Base-by-base conservation (phyloP, 2,797 vertebrate genomes). In the Bothrops alternatus region DNA sequence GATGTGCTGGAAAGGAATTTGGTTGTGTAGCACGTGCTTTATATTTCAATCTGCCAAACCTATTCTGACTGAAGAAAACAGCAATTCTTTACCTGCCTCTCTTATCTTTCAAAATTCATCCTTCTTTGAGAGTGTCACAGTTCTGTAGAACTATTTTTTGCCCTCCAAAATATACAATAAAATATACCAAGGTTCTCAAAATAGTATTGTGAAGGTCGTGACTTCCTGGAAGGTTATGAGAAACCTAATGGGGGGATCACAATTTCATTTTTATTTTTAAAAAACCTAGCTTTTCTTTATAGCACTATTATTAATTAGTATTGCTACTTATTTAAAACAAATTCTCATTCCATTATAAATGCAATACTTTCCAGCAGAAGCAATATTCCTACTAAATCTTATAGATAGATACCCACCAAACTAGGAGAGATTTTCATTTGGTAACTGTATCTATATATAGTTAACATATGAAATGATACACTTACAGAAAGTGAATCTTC, bases 401-500 rank as follows among this genome's bases (percentile, higher is more conserved):
- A 58, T 78, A 88, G 25, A 18, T 2, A 82, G 12, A 82, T 42
- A 10, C 26, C 7, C 57, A 89, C 28, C 47, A 32, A 60, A 85
- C n/a, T n/a, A n/a, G 53, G 53, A 89, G 4, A 37, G 13, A 20
- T 61, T 92, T 63, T 60, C n/a, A 89, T 61, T 85, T 28, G n/a
- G 6, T 25, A 78, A 14, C 13, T 26, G n/a, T 42, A 85, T 12
- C 85, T 6, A 28, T 0, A 47, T 0, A 86, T 73, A 73, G 42
- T 90, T 88, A 88, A 87, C 18, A 2, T 32, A 93, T 61, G 0
- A 6, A 25, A 94, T 1, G 91, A 91, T 53, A 7, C 50, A 98
- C 99, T 98, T 97, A 99, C 99, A 90, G 99, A 99, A 93, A 99
- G 98, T 1, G 99, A 99, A 97, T 99, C 99, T 95, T 99, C 99